phyloP scores from a whole-genome alignment of 1,140 invertebrate genomes.

The Tetramorium parvispinum region DNA sequence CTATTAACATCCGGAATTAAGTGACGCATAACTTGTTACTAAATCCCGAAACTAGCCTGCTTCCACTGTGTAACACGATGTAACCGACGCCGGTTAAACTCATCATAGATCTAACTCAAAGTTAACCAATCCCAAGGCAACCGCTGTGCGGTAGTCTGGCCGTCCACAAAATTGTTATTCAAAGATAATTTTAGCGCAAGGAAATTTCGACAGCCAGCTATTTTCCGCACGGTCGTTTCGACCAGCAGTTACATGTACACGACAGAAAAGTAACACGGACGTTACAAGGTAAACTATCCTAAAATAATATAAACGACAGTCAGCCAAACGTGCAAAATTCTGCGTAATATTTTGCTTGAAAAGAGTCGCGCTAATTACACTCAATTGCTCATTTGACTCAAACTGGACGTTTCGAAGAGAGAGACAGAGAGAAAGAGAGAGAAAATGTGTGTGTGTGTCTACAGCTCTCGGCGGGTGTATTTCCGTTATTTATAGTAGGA shows the following conservation, averaged over 20 bases:
- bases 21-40: constrained; percentile 58
- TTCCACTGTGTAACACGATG: constrained; percentile 25
- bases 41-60: constrained; percentile 54
- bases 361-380: background rate
- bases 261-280: background rate
- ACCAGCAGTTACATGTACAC: background rate
- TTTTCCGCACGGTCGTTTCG: background rate
- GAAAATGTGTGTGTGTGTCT: no score
- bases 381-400: background rate
- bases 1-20: constrained; percentile 56
- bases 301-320: constrained; percentile 42
- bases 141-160: constrained; percentile 35
- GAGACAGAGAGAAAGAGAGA: background rate
- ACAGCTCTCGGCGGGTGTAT: background rate
- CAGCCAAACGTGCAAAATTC: background rate
- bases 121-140: constrained; percentile 53
- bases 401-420: background rate
- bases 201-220: constrained; percentile 44
- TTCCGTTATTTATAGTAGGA: background rate
- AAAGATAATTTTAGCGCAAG: constrained; percentile 44
- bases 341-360: background rate
- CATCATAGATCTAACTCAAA: constrained; percentile 47
- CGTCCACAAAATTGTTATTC: constrained; percentile 61
- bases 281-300: constrained; percentile 6
- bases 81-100: constrained; percentile 57